A percentile compares a stretch with the other conserved stretches of the same genome.
Conservation (phyloP, 2,113 vertebrate species). For the Microcebus tavaratra region DNA sequence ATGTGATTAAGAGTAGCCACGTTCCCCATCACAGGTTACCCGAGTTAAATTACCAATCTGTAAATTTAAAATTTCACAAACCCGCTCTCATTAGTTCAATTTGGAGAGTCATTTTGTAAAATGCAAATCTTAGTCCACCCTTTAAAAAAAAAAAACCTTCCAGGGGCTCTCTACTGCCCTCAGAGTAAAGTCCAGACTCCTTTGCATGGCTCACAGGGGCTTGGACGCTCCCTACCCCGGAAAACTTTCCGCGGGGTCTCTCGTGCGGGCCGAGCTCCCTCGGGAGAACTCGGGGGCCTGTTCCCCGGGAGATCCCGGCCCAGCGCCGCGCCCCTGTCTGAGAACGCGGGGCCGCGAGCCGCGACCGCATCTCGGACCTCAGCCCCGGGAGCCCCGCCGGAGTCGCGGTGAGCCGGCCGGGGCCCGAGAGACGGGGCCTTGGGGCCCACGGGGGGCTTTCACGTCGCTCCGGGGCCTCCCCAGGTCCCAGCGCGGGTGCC, state of each 20-base stretch:
- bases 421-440: not conserved
- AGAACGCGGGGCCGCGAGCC: not conserved
- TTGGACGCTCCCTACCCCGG: not conserved
- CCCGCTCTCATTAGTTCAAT: not conserved
- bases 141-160: not conserved
- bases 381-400: not conserved
- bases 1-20: not conserved
- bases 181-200: not conserved
- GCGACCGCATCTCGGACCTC: not conserved
- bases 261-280: not conserved
- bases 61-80: not conserved
- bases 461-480: not conserved
- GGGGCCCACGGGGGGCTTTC: not conserved
- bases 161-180: not conserved
- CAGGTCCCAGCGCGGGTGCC: not conserved
- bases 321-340: not conserved
- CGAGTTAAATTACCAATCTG: not conserved
- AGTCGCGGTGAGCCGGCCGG: not conserved
- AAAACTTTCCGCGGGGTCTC: not conserved
- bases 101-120: not conserved
- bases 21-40: not conserved
- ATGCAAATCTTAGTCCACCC: not conserved
- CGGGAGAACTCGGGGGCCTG: rapidly evolving
- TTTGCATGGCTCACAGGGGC: not conserved
- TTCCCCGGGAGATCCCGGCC: not conserved